Evolutionary conservation across 2,797 vertebrate genomes (phyloP).

Genomic region (Rachycentron canadum): DNA sequence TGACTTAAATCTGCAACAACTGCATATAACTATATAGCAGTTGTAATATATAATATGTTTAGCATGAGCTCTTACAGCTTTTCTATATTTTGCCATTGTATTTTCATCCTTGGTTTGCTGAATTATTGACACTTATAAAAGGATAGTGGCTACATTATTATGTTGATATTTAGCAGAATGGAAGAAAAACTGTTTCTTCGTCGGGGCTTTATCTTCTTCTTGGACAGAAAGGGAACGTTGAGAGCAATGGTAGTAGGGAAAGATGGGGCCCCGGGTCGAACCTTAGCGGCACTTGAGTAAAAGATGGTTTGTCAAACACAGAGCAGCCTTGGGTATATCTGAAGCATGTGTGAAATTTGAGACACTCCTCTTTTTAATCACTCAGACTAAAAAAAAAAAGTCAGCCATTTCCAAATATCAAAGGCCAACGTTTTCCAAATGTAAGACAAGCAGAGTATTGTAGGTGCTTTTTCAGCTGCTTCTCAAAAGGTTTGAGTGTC

Average conservation of each 20-base stretch:
- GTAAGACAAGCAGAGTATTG: constrained; percentile 15
- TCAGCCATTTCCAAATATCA: constrained; percentile 18
- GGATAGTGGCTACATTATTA: neutral
- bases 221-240: neutral
- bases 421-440: constrained; percentile 20
- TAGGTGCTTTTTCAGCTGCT: constrained; percentile 10
- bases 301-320: constrained; percentile 40
- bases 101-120: neutral
- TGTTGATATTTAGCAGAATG: neutral
- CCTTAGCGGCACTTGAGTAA: constrained; percentile 29
- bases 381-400: constrained; percentile 28
- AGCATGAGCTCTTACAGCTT: neutral
- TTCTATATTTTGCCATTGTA: neutral
- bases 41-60: too few species aligned
- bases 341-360: constrained; percentile 52
- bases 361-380: constrained; percentile 41
- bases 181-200: neutral
- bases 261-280: constrained; percentile 13
- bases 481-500: constrained; percentile 24
- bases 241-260: constrained; percentile 5
- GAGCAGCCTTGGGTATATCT: constrained; percentile 26
- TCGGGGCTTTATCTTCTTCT: neutral
- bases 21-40: neutral
- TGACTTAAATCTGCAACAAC: neutral
- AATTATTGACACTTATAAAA: neutral